A percentile compares a stretch with the other conserved stretches of the same genome.
These are phyloP conservation scores for Limenitis camilla DNA, from an alignment of 2,888 invertebrate species.

Conservation along the genomic window DNA sequence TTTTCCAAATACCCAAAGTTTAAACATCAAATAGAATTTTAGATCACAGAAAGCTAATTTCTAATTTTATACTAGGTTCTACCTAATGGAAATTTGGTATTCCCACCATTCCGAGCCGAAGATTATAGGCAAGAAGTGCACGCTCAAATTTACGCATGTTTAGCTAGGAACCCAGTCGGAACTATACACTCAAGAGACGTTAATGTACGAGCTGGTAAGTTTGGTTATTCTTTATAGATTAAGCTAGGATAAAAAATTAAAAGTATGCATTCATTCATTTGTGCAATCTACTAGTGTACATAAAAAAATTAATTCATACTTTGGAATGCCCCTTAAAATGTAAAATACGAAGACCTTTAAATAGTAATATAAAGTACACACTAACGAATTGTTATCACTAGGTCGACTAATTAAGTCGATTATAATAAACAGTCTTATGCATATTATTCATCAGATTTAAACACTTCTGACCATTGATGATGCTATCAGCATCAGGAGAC, in stretches of 20 bases:
- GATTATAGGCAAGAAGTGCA: slow-evolving; percentile 96
- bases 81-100: slow-evolving; percentile 93
- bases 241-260: background rate
- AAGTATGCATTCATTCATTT: too few relatives aligned
- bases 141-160: slow-evolving; percentile 94
- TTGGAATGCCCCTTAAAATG: too few relatives aligned
- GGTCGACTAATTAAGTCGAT: too few relatives aligned
- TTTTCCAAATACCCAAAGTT: background rate
- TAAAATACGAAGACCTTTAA: too few relatives aligned
- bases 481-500: too few relatives aligned
- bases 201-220: slow-evolving; percentile 94
- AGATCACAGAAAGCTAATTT: background rate
- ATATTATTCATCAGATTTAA: too few relatives aligned
- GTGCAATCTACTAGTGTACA: too few relatives aligned
- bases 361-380: too few relatives aligned
- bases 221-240: background rate
- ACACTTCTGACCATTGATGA: too few relatives aligned
- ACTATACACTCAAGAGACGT: slow-evolving; percentile 93
- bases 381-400: too few relatives aligned
- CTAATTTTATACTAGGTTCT: slow-evolving; percentile 73
- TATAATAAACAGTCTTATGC: too few relatives aligned
- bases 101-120: slow-evolving; percentile 95
- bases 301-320: too few relatives aligned
- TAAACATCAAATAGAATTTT: background rate
- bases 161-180: slow-evolving; percentile 91